phyloP scores from a whole-genome alignment of 2,113 vertebrate species.

The Puntigrus tetrazona region DNA sequence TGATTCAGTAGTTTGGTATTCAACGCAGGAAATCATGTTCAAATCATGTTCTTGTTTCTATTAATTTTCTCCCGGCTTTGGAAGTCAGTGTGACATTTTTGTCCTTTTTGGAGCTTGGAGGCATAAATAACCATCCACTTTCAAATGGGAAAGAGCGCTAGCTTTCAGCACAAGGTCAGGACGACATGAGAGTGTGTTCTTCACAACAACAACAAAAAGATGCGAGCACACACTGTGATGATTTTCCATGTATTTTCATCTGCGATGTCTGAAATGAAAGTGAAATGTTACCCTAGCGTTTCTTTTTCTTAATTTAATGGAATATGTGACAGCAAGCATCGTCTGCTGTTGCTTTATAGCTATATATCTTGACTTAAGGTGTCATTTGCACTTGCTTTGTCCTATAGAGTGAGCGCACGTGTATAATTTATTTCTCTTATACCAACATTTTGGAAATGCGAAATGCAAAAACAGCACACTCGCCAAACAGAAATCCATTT shows the following conservation, averaged over 20 bases:
- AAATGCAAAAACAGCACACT: constrained; percentile 42
- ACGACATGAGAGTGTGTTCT: background rate
- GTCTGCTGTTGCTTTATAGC: background rate
- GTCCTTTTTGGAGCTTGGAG: background rate
- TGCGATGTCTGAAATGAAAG: background rate
- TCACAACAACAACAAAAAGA: background rate
- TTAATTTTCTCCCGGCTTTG: background rate
- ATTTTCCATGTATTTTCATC: background rate
- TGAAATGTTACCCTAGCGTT: background rate
- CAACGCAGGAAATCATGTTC: background rate
- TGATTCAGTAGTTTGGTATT: background rate
- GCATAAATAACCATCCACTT: background rate
- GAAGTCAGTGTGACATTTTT: background rate
- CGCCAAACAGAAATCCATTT: constrained; percentile 40
- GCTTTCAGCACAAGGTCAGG: background rate
- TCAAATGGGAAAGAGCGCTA: background rate
- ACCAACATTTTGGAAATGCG: background rate
- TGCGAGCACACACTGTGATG: background rate
- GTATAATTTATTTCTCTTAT: background rate
- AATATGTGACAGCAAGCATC: background rate
- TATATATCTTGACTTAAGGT: background rate
- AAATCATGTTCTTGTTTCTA: background rate
- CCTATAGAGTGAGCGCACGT: background rate
- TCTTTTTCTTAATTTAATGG: background rate
- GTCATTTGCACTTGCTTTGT: background rate